Percentiles rank a stretch among this genome's conserved stretches.
Conservation (phyloP, 1,140 invertebrate species). For the Charaxes varanes region DNA sequence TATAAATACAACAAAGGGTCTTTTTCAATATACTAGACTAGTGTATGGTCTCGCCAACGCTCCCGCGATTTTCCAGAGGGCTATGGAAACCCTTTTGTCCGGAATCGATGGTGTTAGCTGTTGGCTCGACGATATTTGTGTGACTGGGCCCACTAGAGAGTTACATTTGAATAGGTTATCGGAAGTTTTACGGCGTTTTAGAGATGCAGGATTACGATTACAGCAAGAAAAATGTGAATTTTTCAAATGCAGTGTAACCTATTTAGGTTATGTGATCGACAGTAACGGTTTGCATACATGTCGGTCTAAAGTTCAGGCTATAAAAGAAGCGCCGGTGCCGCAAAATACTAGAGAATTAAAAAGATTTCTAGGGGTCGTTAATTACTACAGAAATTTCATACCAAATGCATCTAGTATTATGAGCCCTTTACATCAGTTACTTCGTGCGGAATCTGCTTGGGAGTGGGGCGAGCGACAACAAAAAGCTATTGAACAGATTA, state of each 20-base stretch:
- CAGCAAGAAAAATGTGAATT: constrained; percentile 45
- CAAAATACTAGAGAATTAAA: no score
- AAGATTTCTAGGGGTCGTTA: constrained; percentile 63
- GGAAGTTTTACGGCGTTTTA: constrained; percentile 31
- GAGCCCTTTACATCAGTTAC: constrained; percentile 35
- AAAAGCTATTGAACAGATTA: constrained; percentile 26
- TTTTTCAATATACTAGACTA: constrained; percentile 41
- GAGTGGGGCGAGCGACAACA: constrained; percentile 26
- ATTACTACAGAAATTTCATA: constrained; percentile 58
- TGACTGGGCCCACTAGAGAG: constrained; percentile 9
- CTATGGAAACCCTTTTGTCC: constrained; percentile 25
- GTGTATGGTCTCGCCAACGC: constrained; percentile 37
- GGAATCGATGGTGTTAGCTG: constrained; percentile 18
- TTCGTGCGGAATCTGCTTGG: constrained; percentile 25
- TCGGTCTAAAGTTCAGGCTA: constrained; percentile 47
- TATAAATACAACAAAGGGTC: constrained; percentile 39
- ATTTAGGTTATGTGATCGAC: constrained; percentile 47
- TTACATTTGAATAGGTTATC: constrained; percentile 16
- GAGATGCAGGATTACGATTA: constrained; percentile 24
- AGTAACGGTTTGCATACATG: constrained; percentile 37
- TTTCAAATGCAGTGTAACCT: constrained; percentile 38
- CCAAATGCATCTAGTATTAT: constrained; percentile 12
- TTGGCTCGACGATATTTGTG: constrained; percentile 19
- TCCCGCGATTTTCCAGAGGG: constrained; percentile 42
- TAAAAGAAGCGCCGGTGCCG: constrained; percentile 37